A percentile compares a stretch with the other conserved stretches of the same genome.
Conservation (phyloP, 2,113 vertebrate genomes). For the Solenodon paradoxus region DNA sequence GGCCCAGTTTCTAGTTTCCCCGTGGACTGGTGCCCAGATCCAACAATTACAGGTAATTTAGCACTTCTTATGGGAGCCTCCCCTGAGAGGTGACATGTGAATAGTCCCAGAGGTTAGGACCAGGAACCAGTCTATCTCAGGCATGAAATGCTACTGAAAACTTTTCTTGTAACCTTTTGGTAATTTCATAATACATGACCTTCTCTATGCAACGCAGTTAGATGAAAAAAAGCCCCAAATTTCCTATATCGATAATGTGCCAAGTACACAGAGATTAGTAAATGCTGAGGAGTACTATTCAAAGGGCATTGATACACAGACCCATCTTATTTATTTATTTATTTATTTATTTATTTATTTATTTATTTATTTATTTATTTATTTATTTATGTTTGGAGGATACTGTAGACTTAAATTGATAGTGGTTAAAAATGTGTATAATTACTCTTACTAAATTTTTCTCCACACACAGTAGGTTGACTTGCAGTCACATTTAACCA, state of each 20-base stretch:
- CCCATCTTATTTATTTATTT: not conserved
- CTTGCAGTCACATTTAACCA: not conserved
- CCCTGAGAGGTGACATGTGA: not conserved
- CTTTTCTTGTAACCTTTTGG: not conserved
- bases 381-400: not conserved
- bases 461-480: fast-evolving
- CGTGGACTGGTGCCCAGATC: not conserved
- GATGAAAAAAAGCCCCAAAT: no score
- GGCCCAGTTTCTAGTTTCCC: not conserved
- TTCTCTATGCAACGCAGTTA: not conserved
- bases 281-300: not conserved
- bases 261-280: not conserved
- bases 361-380: not conserved
- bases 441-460: not conserved
- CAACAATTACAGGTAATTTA: not conserved
- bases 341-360: not conserved
- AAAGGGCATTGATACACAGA: not conserved
- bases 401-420: not conserved
- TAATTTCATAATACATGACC: not conserved
- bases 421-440: not conserved
- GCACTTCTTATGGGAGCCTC: not conserved
- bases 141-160: not conserved
- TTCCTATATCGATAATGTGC: no score
- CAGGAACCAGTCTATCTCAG: not conserved
- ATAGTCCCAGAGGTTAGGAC: not conserved